Evolutionary conservation across 2,888 invertebrate genomes (phyloP), one percentile per base, ranked within the genome.

Genomic region (Callosobruchus maculatus): DNA sequence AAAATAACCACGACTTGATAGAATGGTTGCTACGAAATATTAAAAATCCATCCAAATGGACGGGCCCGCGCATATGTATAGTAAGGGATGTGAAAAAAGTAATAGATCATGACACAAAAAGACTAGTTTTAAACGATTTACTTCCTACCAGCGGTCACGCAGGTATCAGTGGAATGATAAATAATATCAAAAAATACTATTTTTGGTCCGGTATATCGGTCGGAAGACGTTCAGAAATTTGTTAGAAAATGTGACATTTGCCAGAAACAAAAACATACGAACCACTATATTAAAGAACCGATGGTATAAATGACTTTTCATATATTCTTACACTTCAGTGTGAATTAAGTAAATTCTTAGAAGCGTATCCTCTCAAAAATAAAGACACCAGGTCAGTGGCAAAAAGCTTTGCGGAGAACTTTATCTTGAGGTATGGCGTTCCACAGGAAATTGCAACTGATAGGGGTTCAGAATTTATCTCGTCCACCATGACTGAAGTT

Each of bases 401-500:
- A 20, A 73, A 22, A 70, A 66, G 68, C 70, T 77, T 76, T 49
- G 77, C 76, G 21, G 72, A 78, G 22, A 76, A 76, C 72, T 79
- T 78, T 70, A 77, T 79, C 67, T 74, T 79, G 70, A 22, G 77
- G 70, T 79, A 74, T 67, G 76, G 79, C 20, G 72, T 78, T 31
- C 75, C 78, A 7, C 20, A 71, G 13, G 72, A 76, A 70, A 77
- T 77, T 31, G 77, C 72, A 66, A 73, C 74, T 13, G 79, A 79
- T 73, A n/a, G n/a, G n/a, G n/a, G n/a, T n/a, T n/a, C n/a, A n/a
- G n/a, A n/a, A n/a, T n/a, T n/a, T n/a, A n/a, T n/a, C n/a, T n/a
- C n/a, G n/a, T n/a, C n/a, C n/a, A n/a, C n/a, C n/a, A n/a, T n/a
- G n/a, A n/a, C n/a, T 71, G 20, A 72, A 77, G 69, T 71, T n/a